A percentile compares a stretch with the other conserved stretches of the same genome.
Evolutionary conservation across 2,888 invertebrate genomes (phyloP).

Genomic region (Euclidia mi): DNA sequence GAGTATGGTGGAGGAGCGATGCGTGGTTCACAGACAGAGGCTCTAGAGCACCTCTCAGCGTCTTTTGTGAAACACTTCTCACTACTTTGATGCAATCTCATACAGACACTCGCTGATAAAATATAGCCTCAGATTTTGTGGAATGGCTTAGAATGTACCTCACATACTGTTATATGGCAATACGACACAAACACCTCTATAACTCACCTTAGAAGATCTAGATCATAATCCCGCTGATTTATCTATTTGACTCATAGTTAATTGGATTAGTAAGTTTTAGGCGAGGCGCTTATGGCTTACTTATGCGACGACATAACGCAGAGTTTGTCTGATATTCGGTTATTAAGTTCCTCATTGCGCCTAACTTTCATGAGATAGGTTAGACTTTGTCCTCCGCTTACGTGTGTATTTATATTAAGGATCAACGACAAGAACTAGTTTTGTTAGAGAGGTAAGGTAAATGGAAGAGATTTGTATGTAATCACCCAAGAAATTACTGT

Average conservation of each 20-base stretch:
- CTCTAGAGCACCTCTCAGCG: slow-evolving; percentile 46
- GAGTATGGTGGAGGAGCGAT: slow-evolving; percentile 55
- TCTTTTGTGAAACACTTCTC: slow-evolving; percentile 50
- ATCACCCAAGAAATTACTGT: slow-evolving; percentile 56
- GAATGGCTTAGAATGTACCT: background rate
- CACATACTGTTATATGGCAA: no score
- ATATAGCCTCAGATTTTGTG: background rate
- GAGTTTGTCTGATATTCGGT: no score
- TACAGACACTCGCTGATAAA: slow-evolving; percentile 4
- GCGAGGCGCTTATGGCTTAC: no score
- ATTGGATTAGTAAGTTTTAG: no score
- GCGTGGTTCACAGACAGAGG: slow-evolving; percentile 38
- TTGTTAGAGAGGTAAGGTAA: slow-evolving; percentile 45
- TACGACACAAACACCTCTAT: no score
- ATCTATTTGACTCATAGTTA: no score
- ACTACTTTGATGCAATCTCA: slow-evolving; percentile 27
- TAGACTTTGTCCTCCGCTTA: background rate
- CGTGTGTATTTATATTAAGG: slow-evolving; percentile 8
- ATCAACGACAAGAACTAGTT: slow-evolving; percentile 32
- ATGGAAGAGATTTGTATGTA: slow-evolving; percentile 43
- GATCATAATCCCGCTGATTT: no score
- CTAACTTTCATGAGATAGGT: background rate
- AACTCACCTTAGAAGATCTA: no score
- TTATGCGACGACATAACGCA: no score
- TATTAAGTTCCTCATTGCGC: no score